These are phyloP conservation scores for Caenorhabditis becei DNA, from an alignment of 2,888 invertebrate genomes.

Conservation along the genomic window DNA sequence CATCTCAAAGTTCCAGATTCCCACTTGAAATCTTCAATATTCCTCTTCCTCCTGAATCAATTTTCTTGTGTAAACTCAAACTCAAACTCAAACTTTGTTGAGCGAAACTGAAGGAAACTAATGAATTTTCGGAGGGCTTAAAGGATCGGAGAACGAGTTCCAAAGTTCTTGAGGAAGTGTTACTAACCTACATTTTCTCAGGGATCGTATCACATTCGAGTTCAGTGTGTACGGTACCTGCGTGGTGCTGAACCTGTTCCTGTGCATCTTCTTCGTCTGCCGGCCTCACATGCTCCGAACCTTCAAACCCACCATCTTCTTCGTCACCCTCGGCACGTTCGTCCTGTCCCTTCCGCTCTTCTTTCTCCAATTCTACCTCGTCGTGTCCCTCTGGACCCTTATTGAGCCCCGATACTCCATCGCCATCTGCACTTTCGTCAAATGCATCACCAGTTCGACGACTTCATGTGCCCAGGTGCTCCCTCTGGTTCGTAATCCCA, in stretches of 20 bases:
- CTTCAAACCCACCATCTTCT: conserved; percentile 58
- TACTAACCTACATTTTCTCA: conserved; percentile 27
- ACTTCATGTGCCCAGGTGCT: conserved; percentile 59
- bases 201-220: conserved; percentile 60
- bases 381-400: conserved; percentile 42
- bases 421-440: conserved; percentile 55
- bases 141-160: too few relatives aligned
- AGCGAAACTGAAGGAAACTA: conserved; percentile 22
- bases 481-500: conserved; percentile 21
- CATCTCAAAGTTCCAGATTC: too few relatives aligned
- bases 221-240: conserved; percentile 51
- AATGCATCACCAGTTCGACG: conserved; percentile 58
- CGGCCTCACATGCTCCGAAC: conserved; percentile 42
- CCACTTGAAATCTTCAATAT: neutral
- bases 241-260: conserved; percentile 50
- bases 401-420: conserved; percentile 45
- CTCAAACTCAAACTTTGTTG: neutral
- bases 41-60: neutral
- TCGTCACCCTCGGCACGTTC: conserved; percentile 57
- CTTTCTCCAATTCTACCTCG: conserved; percentile 51
- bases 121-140: neutral
- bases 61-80: neutral
- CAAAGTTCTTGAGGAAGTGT: neutral
- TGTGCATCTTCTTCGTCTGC: conserved; percentile 48
- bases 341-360: conserved; percentile 53